Percentiles rank a stretch among this genome's conserved stretches.
Evolutionary conservation across 2,888 invertebrate genomes (phyloP).

Genomic region (Cancer borealis): DNA sequence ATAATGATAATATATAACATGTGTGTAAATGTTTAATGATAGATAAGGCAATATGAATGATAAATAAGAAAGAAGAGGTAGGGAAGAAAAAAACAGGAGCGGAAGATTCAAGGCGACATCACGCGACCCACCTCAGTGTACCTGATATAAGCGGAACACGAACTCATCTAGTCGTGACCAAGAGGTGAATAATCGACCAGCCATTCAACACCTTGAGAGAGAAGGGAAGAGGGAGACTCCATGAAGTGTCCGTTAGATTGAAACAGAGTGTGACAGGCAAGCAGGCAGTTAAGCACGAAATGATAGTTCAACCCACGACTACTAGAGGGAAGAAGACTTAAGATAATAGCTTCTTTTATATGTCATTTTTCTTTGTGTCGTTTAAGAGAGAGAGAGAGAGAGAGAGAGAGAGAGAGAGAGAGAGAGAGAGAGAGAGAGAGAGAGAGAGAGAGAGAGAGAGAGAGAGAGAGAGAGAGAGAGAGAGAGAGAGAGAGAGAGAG

Average conservation of each 20-base stretch:
- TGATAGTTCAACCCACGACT: not conserved
- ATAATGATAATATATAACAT: not conserved
- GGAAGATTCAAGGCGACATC: not conserved
- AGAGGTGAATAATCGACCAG: not conserved
- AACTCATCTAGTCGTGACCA: not conserved
- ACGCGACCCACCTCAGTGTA: not conserved
- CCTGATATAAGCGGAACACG: not conserved
- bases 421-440: no score
- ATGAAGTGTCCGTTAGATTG: not conserved
- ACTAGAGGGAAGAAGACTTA: not conserved
- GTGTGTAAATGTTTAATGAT: not conserved
- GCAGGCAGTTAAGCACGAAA: not conserved
- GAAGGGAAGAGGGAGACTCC: not conserved
- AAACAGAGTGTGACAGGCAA: slow-evolving; percentile 31
- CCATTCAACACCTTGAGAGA: not conserved
- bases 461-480: no score
- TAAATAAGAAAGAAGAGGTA: slow-evolving; percentile 13
- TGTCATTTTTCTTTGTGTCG: no score
- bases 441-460: no score
- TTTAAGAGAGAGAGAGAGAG: not conserved
- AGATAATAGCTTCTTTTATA: not conserved
- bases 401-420: slow-evolving; percentile 1
- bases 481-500: no score
- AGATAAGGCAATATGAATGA: not conserved
- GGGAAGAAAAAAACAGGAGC: slow-evolving; percentile 50